A percentile compares a stretch with the other conserved stretches of the same genome.
These are phyloP conservation scores for Antheraea assamensis DNA, from an alignment of 2,888 invertebrate species.

Conservation along the genomic window DNA sequence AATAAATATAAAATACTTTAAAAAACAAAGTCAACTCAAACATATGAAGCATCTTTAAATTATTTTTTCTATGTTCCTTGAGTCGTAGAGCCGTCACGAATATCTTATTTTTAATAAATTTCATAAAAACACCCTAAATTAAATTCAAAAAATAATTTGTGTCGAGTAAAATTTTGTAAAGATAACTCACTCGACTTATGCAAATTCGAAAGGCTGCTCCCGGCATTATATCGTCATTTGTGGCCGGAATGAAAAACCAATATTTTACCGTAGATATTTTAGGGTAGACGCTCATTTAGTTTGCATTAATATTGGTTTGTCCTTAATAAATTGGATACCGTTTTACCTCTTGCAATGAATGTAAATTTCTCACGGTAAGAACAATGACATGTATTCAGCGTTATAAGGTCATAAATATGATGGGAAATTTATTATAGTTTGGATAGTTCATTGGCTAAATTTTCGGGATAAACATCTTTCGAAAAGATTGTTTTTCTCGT, in stretches of 20 bases:
- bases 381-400: not conserved
- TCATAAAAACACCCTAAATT: constrained; percentile 5
- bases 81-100: constrained; percentile 15
- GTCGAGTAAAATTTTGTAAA: constrained; percentile 35
- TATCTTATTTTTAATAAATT: constrained; percentile 19
- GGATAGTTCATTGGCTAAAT: not conserved
- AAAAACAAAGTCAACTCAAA: not conserved
- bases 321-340: constrained; percentile 28
- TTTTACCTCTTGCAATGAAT: not conserved
- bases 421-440: not conserved
- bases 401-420: not conserved
- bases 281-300: constrained; percentile 30
- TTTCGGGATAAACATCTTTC: not conserved
- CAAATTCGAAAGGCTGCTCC: constrained; percentile 41
- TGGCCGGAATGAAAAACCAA: constrained; percentile 36
- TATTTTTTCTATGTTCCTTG: not conserved
- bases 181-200: constrained; percentile 40
- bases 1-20: no score
- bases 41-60: not conserved
- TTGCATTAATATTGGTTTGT: constrained; percentile 34
- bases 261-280: constrained; percentile 34
- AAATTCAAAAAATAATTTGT: constrained; percentile 40
- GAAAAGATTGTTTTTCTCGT: not conserved
- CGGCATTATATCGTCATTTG: constrained; percentile 39
- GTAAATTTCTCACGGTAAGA: not conserved